phyloP scores from a whole-genome alignment of 2,797 vertebrate genomes.

The Graptemys geographica region DNA sequence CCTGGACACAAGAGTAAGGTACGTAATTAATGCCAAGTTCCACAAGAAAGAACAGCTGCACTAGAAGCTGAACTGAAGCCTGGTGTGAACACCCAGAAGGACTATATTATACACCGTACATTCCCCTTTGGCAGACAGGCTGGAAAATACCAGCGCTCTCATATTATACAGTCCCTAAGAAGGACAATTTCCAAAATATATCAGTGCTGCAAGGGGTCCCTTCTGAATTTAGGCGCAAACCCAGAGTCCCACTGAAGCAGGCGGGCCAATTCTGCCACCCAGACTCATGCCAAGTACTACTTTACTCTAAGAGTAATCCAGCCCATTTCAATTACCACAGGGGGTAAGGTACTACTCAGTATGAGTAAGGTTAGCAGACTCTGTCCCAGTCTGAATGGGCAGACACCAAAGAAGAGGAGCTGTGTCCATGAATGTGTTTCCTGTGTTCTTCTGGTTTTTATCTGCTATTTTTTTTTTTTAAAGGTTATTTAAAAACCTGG shows the following conservation, averaged over 20 bases:
- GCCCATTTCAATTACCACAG: neutral
- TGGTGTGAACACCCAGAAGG: neutral
- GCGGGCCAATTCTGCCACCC: neutral
- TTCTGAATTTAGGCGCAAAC: neutral
- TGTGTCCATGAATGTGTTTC: neutral
- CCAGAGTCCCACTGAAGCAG: neutral
- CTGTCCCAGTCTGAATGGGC: neutral
- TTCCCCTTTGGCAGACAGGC: conserved; percentile 31
- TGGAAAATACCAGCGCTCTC: conserved; percentile 63
- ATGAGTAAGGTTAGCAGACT: neutral
- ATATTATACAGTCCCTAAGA: conserved; percentile 59
- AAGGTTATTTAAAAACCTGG: neutral
- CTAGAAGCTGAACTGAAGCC: neutral
- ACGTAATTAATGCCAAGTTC: neutral
- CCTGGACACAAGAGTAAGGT: accelerated
- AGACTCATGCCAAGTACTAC: neutral
- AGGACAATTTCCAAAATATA: conserved; percentile 61
- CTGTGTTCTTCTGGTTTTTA: neutral
- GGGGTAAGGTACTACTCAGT: too few species aligned
- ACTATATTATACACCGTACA: neutral
- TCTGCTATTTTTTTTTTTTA: too few species aligned
- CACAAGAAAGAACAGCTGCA: neutral
- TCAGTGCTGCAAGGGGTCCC: conserved; percentile 39
- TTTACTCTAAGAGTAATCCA: neutral
- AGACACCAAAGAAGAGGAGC: neutral